Evolutionary conservation across 2,113 vertebrate genomes (phyloP), one percentile per base, ranked within the genome.

Genomic region (Bungarus multicinctus): DNA sequence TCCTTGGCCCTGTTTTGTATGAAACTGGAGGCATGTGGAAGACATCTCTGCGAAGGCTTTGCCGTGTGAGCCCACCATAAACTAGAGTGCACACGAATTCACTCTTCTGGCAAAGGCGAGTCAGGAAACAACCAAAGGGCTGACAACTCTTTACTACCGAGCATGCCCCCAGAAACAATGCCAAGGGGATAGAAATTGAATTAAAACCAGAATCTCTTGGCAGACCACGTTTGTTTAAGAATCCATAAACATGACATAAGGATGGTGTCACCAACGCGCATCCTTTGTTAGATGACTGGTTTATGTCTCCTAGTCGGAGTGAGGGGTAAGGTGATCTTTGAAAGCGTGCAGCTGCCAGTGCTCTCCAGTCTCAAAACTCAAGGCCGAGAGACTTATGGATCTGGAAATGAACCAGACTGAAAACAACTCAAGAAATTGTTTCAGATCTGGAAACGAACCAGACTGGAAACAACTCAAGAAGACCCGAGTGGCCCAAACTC

Each of bases 151-250:
- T 89, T 34, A 53, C n/a, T 92, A 93, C 89, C 50, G 18, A 93
- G 43, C 0, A 0, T 8, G 3, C 89, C 74, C 39, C 25, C 89
- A 89, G 89, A 27, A 69, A 10, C 0, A 0, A 0, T 47, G 45
- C 53, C 11, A 9, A 16, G 10, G 25, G 74, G 47, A 25, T 54
- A 10, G 87, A 43, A 54, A 89, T 12, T 52, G 23, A n/a, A 95
- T 92, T 87, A 91, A 96, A 96, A 90, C 0, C 94, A 95, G 74
- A 93, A 92, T 94, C 90, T 91, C 91, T 54, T 1, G 0, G 92
- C 81, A 47, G 93, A 90, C 87, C 94, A 91, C 43, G 7, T 27
- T 85, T 30, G 87, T 3, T 69, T 14, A 3, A 4, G 43, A 27
- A 55, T 52, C 74, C 7, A 85, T 86, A 89, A 89, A 89, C 69